phyloP scores from a whole-genome alignment of 1,140 invertebrate genomes.

The Meloidogyne hapla region DNA sequence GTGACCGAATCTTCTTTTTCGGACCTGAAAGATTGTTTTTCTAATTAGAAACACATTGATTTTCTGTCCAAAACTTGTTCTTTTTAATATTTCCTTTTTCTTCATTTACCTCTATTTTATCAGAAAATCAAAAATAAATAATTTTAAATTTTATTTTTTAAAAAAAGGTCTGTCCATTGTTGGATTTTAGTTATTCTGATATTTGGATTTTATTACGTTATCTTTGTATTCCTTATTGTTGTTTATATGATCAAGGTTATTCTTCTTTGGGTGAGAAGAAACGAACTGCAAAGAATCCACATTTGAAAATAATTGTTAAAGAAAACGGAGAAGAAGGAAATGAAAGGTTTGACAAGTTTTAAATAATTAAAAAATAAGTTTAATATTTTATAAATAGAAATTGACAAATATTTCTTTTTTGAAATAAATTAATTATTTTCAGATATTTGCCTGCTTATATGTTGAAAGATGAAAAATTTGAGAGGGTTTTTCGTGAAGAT shows the following conservation, averaged over 20 bases:
- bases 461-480: constrained; percentile 37
- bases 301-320: constrained; percentile 20
- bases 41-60: no score
- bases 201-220: constrained; percentile 40
- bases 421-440: background rate
- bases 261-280: constrained; percentile 46
- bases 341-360: no score
- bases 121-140: no score
- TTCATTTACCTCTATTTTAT: no score
- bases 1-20: no score
- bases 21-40: no score
- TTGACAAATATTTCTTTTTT: no score
- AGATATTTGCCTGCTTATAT: constrained; percentile 46
- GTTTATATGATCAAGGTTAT: constrained; percentile 49
- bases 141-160: constrained; percentile 7
- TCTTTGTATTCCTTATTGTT: constrained; percentile 50
- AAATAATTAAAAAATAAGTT: no score
- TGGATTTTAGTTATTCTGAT: constrained; percentile 47
- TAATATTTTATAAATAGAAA: no score
- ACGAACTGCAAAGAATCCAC: constrained; percentile 45
- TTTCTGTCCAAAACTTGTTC: no score
- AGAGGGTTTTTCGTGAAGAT: constrained; percentile 28
- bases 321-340: constrained; percentile 8
- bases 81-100: no score
- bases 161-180: constrained; percentile 50